Base-by-base conservation (phyloP, 2,888 invertebrate genomes). In the Tachina grossa region DNA sequence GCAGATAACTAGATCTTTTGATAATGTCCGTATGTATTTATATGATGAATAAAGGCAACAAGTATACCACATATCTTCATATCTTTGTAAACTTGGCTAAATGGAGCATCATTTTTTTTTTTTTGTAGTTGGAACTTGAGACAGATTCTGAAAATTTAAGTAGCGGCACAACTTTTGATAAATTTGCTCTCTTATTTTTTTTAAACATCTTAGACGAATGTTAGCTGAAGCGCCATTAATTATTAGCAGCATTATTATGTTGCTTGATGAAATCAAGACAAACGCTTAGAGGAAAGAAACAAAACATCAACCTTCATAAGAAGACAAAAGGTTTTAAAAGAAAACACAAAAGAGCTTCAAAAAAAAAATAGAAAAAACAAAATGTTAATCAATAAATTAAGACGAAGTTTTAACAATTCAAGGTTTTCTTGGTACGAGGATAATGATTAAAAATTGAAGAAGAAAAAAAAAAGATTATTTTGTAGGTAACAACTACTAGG, bases 311-410 rank as follows among this genome's bases (percentile, higher is more conserved):
- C 61, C 57, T 59, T 69, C 47, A 65, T 31, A 57, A 11, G 13
- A 55, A 69, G 14, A 51, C 31, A 31, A 76, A 71, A 63, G 51
- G 43, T 71, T 41, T 19, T 14, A 13, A 57, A 39, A 31, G 14
- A 57, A 41, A 41, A 39, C 10, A 49, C 16, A 9, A 49, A 45
- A 49, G 4, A 43, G n/a, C 51, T 63, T 6, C 31, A 69, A 59
- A 51, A 72, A 59, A 51, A 72, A 74, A 16, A 57, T 57, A 66
- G 59, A 69, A 85, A 69, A 43, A 63, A 49, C 77, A 78, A 78
- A 82, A 77, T 77, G 82, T 83, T 87, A 77, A 75, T 80, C 84
- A 81, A 76, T 80, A 87, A 86, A 86, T 81, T 83, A 83, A 83
- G 84, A 80, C 75, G 59, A 86, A 87, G 69, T 83, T 84, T 76